Evolutionary conservation across 2,797 vertebrate species (phyloP).

Genomic region (Uromys caudimaculatus): DNA sequence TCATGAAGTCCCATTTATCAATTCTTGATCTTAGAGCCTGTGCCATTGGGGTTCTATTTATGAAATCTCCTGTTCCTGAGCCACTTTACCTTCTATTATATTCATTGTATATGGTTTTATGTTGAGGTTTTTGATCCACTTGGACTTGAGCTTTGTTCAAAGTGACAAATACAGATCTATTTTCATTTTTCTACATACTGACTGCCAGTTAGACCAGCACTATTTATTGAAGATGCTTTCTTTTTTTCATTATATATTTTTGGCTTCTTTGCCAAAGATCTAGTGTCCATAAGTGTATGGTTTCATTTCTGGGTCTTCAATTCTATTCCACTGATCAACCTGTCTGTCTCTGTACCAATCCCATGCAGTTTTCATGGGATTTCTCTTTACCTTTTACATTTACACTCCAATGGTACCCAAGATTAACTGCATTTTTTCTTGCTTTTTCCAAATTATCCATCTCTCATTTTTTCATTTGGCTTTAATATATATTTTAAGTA

Average conservation of each 20-base stretch:
- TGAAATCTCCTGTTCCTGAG: background rate
- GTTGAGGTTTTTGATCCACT: background rate
- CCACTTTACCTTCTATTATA: background rate
- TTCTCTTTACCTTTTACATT: background rate
- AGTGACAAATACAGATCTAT: background rate
- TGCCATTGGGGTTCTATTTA: background rate
- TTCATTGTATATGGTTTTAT: background rate
- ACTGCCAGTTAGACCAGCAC: background rate
- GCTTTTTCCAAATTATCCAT: background rate
- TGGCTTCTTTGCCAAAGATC: background rate
- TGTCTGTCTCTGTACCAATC: no score
- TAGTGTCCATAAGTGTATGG: background rate
- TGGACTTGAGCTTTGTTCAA: background rate
- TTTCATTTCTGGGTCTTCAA: background rate
- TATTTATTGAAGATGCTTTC: background rate
- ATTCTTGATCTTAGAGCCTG: background rate
- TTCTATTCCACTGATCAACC: background rate
- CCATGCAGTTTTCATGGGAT: no score
- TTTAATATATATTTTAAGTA: background rate
- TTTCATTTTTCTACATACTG: background rate
- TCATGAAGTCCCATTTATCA: background rate
- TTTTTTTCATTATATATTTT: background rate
- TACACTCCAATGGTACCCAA: background rate
- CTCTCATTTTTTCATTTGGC: background rate
- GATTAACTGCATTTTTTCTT: background rate